phyloP scores from a whole-genome alignment of 2,888 invertebrate species.

The Acronicta alni region DNA sequence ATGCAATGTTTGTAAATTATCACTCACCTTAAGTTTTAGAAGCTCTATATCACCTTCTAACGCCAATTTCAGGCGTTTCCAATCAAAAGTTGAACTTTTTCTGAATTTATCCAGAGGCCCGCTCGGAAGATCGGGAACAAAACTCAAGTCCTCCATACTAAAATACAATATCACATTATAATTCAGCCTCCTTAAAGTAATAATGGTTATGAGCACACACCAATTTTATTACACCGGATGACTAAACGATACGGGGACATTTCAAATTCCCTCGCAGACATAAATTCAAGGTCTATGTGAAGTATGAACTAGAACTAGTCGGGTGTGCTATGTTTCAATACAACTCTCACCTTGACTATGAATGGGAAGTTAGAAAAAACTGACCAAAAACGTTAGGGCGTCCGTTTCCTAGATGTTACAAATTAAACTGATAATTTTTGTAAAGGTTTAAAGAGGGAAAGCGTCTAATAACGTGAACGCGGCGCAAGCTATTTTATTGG shows the following conservation, averaged over 20 bases:
- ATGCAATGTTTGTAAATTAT: slow-evolving; percentile 19
- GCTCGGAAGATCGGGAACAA: slow-evolving; percentile 91
- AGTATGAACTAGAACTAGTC: slow-evolving; percentile 47
- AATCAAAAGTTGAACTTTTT: slow-evolving; percentile 94
- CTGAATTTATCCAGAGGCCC: slow-evolving; percentile 95
- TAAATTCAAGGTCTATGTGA: slow-evolving; percentile 61
- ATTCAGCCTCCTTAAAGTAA: slow-evolving; percentile 43
- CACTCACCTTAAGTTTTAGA: slow-evolving; percentile 93
- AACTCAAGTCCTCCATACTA: slow-evolving; percentile 88
- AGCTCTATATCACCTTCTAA: slow-evolving; percentile 93
- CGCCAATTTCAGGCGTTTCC: slow-evolving; percentile 94
- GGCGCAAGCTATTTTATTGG: slow-evolving; percentile 64
- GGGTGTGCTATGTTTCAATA: slow-evolving; percentile 44
- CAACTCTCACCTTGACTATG: slow-evolving; percentile 70
- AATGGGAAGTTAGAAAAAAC: slow-evolving; percentile 51
- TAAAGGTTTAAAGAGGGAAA: slow-evolving; percentile 57
- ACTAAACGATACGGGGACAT: slow-evolving; percentile 68
- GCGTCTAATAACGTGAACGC: slow-evolving; percentile 64
- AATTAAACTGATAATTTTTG: slow-evolving; percentile 59
- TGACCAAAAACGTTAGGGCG: slow-evolving; percentile 36
- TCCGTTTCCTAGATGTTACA: slow-evolving; percentile 53
- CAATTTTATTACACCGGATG: slow-evolving; percentile 67
- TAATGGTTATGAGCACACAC: slow-evolving; percentile 55
- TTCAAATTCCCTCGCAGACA: slow-evolving; percentile 64
- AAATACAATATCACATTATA: slow-evolving; percentile 67